Percentiles rank a stretch among this genome's conserved stretches.
Evolutionary conservation across 2,113 vertebrate species (phyloP).

Genomic region (Eudorcas thomsonii): DNA sequence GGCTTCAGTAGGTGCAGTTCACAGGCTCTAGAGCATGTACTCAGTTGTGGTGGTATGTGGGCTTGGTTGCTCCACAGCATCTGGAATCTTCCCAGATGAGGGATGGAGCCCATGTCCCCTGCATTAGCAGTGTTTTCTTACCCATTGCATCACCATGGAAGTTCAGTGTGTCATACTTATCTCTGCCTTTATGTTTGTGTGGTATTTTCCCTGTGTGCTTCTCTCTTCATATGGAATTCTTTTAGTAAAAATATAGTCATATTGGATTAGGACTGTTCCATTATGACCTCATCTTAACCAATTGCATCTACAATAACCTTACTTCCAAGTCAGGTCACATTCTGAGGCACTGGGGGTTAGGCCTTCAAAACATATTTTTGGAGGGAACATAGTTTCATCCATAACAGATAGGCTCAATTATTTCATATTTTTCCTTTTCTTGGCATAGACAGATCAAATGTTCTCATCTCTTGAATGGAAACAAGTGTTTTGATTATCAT

Average conservation of each 20-base stretch:
- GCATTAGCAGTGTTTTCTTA: background rate
- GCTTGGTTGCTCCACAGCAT: background rate
- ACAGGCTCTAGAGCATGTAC: background rate
- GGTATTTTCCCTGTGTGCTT: background rate
- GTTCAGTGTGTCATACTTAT: background rate
- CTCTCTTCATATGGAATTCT: background rate
- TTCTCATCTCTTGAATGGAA: constrained; percentile 51
- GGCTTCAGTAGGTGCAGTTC: background rate
- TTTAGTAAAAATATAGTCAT: background rate
- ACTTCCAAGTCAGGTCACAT: background rate
- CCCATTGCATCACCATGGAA: background rate
- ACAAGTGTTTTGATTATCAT: constrained; percentile 74
- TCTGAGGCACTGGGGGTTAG: background rate
- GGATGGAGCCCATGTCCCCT: background rate
- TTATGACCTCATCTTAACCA: background rate
- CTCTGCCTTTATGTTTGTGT: background rate
- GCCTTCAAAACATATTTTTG: background rate
- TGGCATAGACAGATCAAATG: constrained; percentile 40
- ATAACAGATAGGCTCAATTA: constrained; percentile 27
- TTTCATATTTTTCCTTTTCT: constrained; percentile 47
- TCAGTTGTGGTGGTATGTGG: accelerated
- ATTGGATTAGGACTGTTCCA: background rate
- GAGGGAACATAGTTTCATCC: background rate
- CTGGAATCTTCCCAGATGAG: background rate
- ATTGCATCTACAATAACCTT: background rate